phyloP scores from a whole-genome alignment of 2,888 invertebrate genomes.

The Lasius platythorax region DNA sequence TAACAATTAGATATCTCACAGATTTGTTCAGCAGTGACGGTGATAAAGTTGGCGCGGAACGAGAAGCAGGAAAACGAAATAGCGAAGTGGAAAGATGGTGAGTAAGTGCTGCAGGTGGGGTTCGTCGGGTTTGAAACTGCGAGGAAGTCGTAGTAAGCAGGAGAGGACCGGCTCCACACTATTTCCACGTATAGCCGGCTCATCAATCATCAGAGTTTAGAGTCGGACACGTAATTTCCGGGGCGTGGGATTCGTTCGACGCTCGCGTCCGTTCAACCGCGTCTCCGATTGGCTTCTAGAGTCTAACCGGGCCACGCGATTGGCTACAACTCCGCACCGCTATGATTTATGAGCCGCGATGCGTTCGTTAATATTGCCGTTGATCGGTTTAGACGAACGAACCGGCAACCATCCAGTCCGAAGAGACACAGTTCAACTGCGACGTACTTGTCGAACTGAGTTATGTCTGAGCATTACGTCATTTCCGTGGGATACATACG shows the following conservation, averaged over 20 bases:
- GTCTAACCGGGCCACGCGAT: slow-evolving; percentile 76
- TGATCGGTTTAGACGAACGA: slow-evolving; percentile 74
- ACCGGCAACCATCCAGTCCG: slow-evolving; percentile 41
- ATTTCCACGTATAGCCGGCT: slow-evolving; percentile 76
- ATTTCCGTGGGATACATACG: slow-evolving; percentile 24
- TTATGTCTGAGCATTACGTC: slow-evolving; percentile 60
- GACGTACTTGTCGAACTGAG: slow-evolving; percentile 55
- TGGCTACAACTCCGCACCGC: slow-evolving; percentile 72
- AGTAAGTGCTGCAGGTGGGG: slow-evolving; percentile 3
- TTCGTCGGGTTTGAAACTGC: slow-evolving; percentile 39
- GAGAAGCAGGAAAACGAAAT: slow-evolving; percentile 34
- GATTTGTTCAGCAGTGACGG: slow-evolving; percentile 55
- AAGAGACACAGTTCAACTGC: slow-evolving; percentile 61
- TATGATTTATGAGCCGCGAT: slow-evolving; percentile 81
- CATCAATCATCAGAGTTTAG: slow-evolving; percentile 85
- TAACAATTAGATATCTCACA: slow-evolving; percentile 54
- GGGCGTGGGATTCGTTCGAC: slow-evolving; percentile 84
- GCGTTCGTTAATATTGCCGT: slow-evolving; percentile 79
- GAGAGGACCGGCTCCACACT: slow-evolving; percentile 56
- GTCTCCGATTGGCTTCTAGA: slow-evolving; percentile 76
- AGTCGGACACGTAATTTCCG: slow-evolving; percentile 86
- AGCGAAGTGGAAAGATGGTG: slow-evolving; percentile 43
- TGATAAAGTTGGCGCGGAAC: slow-evolving; percentile 44
- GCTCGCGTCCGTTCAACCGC: slow-evolving; percentile 75
- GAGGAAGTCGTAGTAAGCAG: slow-evolving; percentile 51